phyloP scores from a whole-genome alignment of 2,113 vertebrate species.

The Syrrhaptes paradoxus region DNA sequence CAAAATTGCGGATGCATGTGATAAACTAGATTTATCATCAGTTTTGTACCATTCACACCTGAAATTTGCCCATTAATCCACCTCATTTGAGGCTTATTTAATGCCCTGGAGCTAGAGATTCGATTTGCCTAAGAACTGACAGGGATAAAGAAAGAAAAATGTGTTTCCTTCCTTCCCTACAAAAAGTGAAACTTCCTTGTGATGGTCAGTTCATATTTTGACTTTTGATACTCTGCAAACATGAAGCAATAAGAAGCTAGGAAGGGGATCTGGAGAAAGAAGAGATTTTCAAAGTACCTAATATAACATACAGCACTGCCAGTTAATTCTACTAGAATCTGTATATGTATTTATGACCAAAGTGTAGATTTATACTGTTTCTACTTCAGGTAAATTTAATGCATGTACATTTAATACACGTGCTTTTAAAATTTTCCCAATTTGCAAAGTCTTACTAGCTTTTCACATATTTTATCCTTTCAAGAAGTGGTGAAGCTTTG shows the following conservation, averaged over 20 bases:
- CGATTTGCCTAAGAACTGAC: background rate
- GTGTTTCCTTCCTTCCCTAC: background rate
- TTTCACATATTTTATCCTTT: background rate
- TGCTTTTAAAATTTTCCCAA: background rate
- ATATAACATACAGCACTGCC: background rate
- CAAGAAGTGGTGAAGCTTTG: background rate
- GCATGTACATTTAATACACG: background rate
- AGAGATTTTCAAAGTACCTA: background rate
- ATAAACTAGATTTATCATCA: slow-evolving; percentile 27
- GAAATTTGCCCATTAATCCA: slow-evolving; percentile 33
- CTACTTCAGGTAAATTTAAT: background rate
- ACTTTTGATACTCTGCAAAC: background rate
- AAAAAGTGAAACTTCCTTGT: background rate
- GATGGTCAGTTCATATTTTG: background rate
- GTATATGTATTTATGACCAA: background rate
- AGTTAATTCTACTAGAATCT: background rate
- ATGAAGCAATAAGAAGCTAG: background rate
- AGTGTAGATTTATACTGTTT: background rate
- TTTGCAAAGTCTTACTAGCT: background rate
- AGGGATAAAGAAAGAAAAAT: background rate
- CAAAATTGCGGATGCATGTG: background rate
- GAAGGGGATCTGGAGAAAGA: background rate
- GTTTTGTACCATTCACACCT: background rate
- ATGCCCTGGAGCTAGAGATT: background rate
- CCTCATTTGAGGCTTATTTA: slow-evolving; percentile 23